Evolutionary conservation across 1,140 invertebrate genomes (phyloP), one percentile per base, ranked within the genome.

Genomic region (Meteorus sp.): DNA sequence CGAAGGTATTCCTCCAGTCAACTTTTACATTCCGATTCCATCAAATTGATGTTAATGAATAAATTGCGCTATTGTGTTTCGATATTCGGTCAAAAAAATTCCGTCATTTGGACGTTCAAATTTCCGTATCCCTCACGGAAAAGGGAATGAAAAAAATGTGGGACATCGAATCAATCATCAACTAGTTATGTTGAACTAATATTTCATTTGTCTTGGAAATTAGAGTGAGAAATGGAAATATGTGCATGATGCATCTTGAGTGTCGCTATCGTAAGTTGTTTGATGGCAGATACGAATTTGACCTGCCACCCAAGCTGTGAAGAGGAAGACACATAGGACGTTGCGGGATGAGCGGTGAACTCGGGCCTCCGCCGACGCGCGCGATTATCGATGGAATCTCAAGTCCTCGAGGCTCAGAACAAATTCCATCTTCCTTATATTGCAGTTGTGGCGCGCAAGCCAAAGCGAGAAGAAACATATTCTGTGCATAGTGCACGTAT

Each of bases 371-470:
- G 48, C 55, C 55, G 44, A 47, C 35, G 62, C 69, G 69, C 35
- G 62, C 69, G 69, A 71, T 71, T 71, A 67, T 64, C 52, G 65
- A 63, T 61, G 65, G 69, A 71, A 69, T 69, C 64, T 68, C 63
- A 37, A 52, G 33, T 51, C 56, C 48, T 58, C 45, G 22, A 29
- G 29, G 43, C 43, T 45, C 17, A 33, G 22, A 29, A 43, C 22
- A 43, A 43, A 25, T 29, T 27, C 25, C 45, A 23, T 56, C 53
- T 23, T 23, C 15, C 20, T 45, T 23, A 19, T 7, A 11, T 45
- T 45, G 23, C 22, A 25, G 45, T 11, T 27, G 20, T 27, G 22
- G 22, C n/a, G 22, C 25, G 27, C 8, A 5, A 39, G 1, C 9
- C 8, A 15, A 4, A 44, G 41, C 19, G 20, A 15, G 31, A 35